These are phyloP conservation scores for Melinaea marsaeus DNA, from an alignment of 2,888 invertebrate species.

Conservation along the genomic window DNA sequence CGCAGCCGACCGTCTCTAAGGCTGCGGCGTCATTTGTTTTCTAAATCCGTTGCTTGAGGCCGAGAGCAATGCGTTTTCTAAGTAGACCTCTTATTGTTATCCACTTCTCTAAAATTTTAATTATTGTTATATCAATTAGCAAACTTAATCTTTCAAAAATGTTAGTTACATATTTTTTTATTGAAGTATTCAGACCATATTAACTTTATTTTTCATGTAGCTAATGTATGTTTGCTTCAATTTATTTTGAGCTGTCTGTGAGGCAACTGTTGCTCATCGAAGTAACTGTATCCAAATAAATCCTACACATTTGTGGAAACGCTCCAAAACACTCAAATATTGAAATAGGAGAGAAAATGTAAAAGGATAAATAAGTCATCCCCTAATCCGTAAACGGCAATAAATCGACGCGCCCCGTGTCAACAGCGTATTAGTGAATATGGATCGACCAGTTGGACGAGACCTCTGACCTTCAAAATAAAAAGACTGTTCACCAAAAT, in stretches of 20 bases:
- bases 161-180: too few relatives aligned
- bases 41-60: slow-evolving; percentile 21
- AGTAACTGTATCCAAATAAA: too few relatives aligned
- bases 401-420: slow-evolving; percentile 71
- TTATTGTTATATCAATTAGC: too few relatives aligned
- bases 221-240: too few relatives aligned
- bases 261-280: too few relatives aligned
- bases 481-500: slow-evolving; percentile 20
- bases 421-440: slow-evolving; percentile 70
- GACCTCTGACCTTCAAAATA: slow-evolving; percentile 36
- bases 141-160: too few relatives aligned
- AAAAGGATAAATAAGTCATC: slow-evolving; percentile 68
- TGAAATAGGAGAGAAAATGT: slow-evolving; percentile 57
- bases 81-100: slow-evolving; percentile 10
- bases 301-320: background rate
- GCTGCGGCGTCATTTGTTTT: slow-evolving; percentile 40
- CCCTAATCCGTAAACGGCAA: slow-evolving; percentile 68
- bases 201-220: too few relatives aligned
- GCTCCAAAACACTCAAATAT: slow-evolving; percentile 23
- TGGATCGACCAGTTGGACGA: slow-evolving; percentile 42
- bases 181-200: too few relatives aligned
- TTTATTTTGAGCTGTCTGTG: too few relatives aligned
- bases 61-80: slow-evolving; percentile 17
- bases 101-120: slow-evolving; percentile 10
- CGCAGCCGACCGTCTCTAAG: slow-evolving; percentile 45